Base-by-base conservation (phyloP, 2,113 vertebrate genomes). In the Smithornis capensis region DNA sequence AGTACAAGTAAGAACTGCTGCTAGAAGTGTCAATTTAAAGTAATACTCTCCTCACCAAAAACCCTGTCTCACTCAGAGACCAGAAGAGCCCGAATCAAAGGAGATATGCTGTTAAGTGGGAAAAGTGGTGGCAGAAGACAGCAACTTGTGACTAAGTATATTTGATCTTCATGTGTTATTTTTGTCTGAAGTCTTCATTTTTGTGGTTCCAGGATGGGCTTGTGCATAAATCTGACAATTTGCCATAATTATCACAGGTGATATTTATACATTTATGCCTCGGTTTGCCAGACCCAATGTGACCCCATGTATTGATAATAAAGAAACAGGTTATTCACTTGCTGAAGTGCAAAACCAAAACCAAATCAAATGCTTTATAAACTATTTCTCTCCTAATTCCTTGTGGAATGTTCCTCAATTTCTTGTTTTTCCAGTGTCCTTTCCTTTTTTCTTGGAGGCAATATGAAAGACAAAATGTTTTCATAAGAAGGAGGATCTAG, bases 391-490 rank as follows among this genome's bases (percentile, higher is more conserved):
- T 90, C 56, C 33, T 55, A 70, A 47, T 40, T 77, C 56, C 16
- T 40, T 81, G 28, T 75, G 18, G 25, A 62, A 33, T 9, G 1
- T 45, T 90, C 56, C 17, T 95, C 13, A 90, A 22, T 86, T 93
- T 93, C 89, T 93, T 92, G 45, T 94, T 95, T 95, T 97, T 97
- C 74, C 94, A 97, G 93, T 37, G 28, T 89, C 79, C 13, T 93
- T 85, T 81, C 87, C 53, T 59, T 75, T 76, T 93, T 22, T 67
- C 84, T 91, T 38, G 63, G 49, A 81, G 27, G 56, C 21, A 87
- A 71, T 73, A 40, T 18, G 74, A 76, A 63, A 73, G 56, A 77
- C 75, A 37, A 87, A 83, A 70, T 49, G 64, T 69, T 93, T 60
- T 76, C 29, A 37, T 75, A 95, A 91, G 17, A 86, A 90, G 12